These are phyloP conservation scores for Gephyroberyx darwinii DNA, from an alignment of 2,797 vertebrate species.

Conservation along the genomic window DNA sequence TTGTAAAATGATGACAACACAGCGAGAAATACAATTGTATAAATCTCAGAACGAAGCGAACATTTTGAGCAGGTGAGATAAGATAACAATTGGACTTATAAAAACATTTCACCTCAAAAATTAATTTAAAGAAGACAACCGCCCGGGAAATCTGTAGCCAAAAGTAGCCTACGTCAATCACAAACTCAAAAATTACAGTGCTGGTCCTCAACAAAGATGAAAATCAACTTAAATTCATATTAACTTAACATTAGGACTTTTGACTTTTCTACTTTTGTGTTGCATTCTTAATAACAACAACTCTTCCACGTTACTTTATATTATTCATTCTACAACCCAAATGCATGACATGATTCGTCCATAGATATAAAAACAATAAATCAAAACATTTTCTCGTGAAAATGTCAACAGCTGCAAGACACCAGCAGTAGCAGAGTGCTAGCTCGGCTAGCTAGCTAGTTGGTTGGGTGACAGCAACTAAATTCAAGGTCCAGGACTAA, in stretches of 20 bases:
- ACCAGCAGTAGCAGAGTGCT: slow-evolving; percentile 11
- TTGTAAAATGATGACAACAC: background rate
- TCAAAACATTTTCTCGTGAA: background rate
- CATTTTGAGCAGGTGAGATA: background rate
- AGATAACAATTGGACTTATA: background rate
- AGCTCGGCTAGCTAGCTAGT: background rate
- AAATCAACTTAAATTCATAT: too few relatives aligned
- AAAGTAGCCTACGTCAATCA: too few relatives aligned
- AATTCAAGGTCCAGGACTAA: background rate
- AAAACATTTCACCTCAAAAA: background rate
- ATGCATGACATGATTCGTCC: too few relatives aligned
- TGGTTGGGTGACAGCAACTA: background rate
- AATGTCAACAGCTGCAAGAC: slow-evolving; percentile 15
- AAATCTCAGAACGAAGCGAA: background rate
- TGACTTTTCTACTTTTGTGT: too few relatives aligned
- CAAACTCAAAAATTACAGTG: too few relatives aligned
- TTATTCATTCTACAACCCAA: too few relatives aligned
- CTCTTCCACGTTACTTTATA: too few relatives aligned
- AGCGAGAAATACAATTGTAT: background rate
- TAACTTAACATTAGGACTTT: too few relatives aligned
- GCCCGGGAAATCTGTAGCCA: too few relatives aligned
- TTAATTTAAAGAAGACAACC: background rate
- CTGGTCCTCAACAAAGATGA: too few relatives aligned
- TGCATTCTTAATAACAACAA: too few relatives aligned
- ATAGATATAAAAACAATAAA: too few relatives aligned